A percentile compares a stretch with the other conserved stretches of the same genome.
Conservation (phyloP, 2,797 vertebrate genomes). For the Pipistrellus pygmaeus region DNA sequence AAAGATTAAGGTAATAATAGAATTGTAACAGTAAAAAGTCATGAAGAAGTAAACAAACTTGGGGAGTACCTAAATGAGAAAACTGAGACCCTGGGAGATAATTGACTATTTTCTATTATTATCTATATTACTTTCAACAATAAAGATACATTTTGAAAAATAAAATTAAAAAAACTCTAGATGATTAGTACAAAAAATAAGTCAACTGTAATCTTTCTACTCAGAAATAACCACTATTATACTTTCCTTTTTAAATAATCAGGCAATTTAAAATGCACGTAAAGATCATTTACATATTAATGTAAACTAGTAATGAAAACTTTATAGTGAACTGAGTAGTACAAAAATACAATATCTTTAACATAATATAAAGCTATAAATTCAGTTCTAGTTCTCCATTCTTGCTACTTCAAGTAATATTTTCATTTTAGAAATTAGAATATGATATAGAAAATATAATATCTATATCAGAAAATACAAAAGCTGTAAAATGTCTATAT, state of each 20-base stretch:
- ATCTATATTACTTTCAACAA: too few species aligned
- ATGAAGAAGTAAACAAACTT: neutral
- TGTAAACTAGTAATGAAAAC: neutral
- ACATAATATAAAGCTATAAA: neutral
- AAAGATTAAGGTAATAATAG: neutral
- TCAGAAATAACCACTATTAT: neutral
- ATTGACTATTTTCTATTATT: neutral
- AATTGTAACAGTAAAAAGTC: neutral
- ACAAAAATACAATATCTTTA: neutral
- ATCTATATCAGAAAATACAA: neutral
- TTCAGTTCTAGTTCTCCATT: neutral
- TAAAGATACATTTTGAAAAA: too few species aligned
- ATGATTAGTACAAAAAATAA: neutral
- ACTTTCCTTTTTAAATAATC: neutral
- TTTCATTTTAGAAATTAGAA: constrained; percentile 32
- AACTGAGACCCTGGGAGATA: neutral
- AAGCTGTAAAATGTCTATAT: neutral
- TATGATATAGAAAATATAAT: neutral
- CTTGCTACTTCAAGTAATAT: neutral
- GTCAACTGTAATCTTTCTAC: neutral
- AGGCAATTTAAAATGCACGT: neutral
- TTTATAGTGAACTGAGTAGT: neutral
- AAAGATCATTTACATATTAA: constrained; percentile 15
- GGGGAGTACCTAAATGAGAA: neutral
- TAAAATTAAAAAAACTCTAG: neutral